Evolutionary conservation across 2,113 vertebrate species (phyloP).

Genomic region (Epinephelus moara): DNA sequence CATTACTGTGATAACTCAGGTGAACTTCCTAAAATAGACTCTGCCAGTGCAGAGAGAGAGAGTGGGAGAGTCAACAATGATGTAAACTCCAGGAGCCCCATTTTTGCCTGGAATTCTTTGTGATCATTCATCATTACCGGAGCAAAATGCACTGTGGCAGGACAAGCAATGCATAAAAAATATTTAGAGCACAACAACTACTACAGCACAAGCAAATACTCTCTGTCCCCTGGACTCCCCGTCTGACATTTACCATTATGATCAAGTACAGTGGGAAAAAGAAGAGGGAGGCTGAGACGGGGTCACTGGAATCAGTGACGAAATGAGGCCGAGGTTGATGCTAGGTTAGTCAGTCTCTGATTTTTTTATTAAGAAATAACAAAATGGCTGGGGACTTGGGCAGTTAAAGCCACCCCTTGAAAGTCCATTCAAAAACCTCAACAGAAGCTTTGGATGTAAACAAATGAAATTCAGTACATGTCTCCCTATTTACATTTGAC

Average conservation of each 20-base stretch:
- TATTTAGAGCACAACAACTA: slow-evolving; percentile 8
- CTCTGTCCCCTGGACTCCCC: background rate
- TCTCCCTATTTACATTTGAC: too few relatives aligned
- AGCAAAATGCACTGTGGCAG: background rate
- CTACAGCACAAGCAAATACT: background rate
- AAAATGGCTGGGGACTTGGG: background rate
- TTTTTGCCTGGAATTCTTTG: slow-evolving; percentile 31
- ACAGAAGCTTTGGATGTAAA: too few relatives aligned
- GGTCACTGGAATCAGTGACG: background rate
- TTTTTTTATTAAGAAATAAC: background rate
- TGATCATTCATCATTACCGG: slow-evolving; percentile 35
- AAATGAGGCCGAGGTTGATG: background rate
- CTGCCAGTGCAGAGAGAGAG: background rate
- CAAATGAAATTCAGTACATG: too few relatives aligned
- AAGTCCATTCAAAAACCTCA: too few relatives aligned
- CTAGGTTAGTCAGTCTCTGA: background rate
- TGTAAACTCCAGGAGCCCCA: slow-evolving; percentile 16
- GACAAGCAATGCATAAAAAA: slow-evolving; percentile 14
- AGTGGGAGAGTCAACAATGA: slow-evolving; percentile 10
- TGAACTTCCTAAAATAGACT: slow-evolving; percentile 59
- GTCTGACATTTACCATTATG: background rate
- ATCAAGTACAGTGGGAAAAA: background rate
- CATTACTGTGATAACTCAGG: slow-evolving; percentile 59
- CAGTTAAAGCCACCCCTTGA: background rate
- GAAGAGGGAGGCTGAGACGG: background rate